These are phyloP conservation scores for Centroberyx gerrardi DNA, from an alignment of 2,797 vertebrate species.

Conservation along the genomic window DNA sequence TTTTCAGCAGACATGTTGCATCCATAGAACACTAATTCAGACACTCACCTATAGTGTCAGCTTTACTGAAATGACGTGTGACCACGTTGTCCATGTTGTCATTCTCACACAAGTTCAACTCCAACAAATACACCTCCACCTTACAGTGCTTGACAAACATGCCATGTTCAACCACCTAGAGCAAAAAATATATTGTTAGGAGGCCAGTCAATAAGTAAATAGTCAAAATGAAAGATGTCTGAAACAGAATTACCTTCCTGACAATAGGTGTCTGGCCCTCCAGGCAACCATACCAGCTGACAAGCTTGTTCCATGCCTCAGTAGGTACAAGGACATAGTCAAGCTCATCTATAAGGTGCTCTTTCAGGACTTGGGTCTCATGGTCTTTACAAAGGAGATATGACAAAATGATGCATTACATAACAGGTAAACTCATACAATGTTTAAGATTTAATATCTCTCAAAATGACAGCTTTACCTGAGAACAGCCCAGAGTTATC, in stretches of 20 bases:
- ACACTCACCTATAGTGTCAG: slow-evolving; percentile 94
- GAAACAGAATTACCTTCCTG: slow-evolving; percentile 89
- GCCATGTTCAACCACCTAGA: slow-evolving; percentile 96
- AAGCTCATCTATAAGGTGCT: slow-evolving; percentile 96
- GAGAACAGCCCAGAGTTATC: slow-evolving; percentile 96
- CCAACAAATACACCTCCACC: slow-evolving; percentile 97
- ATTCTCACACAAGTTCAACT: slow-evolving; percentile 96
- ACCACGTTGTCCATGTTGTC: slow-evolving; percentile 92
- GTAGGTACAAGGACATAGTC: slow-evolving; percentile 96
- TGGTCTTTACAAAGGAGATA: slow-evolving; percentile 84
- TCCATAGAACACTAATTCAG: not conserved
- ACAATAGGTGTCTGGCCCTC: slow-evolving; percentile 93
- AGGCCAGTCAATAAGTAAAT: not conserved
- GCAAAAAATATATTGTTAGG: slow-evolving; percentile 30
- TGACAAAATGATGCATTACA: slow-evolving; percentile 2
- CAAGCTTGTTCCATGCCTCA: slow-evolving; percentile 94
- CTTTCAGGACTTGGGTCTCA: slow-evolving; percentile 92
- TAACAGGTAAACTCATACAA: not conserved
- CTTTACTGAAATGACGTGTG: slow-evolving; percentile 96
- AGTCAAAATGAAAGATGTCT: not conserved
- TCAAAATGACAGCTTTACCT: slow-evolving; percentile 82
- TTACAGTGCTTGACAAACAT: slow-evolving; percentile 99
- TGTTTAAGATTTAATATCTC: not conserved
- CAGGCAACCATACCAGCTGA: slow-evolving; percentile 93
- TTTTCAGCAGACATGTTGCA: not conserved